phyloP scores from a whole-genome alignment of 2,113 vertebrate species.

The Colaptes auratus region DNA sequence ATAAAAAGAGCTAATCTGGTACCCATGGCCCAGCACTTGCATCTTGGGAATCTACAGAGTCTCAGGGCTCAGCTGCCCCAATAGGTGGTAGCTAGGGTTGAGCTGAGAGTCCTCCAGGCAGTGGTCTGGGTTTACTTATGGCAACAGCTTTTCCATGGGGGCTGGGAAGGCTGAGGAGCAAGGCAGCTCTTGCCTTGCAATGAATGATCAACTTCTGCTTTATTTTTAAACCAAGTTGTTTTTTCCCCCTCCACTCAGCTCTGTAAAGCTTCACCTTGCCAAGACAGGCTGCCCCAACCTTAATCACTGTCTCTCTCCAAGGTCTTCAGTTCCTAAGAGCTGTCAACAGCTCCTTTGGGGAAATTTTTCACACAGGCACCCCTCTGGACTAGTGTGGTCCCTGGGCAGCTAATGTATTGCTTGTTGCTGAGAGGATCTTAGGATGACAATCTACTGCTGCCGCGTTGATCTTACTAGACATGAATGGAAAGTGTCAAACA shows the following conservation, averaged over 20 bases:
- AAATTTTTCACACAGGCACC: not conserved
- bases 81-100: not conserved
- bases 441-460: not conserved
- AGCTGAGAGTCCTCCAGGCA: not conserved
- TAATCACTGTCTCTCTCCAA: not conserved
- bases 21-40: not conserved
- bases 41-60: slow-evolving; percentile 36
- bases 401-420: not conserved
- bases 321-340: not conserved
- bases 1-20: slow-evolving; percentile 66
- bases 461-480: not conserved
- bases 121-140: not conserved
- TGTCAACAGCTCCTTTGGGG: not conserved
- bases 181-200: not conserved
- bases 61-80: not conserved
- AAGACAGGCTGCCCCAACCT: not conserved
- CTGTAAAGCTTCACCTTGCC: not conserved
- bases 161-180: not conserved
- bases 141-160: not conserved
- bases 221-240: slow-evolving; percentile 1
- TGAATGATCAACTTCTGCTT: not conserved
- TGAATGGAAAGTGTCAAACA: slow-evolving; percentile 16
- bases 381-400: not conserved
- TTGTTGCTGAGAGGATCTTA: not conserved
- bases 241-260: not conserved